Percentiles rank a stretch among this genome's conserved stretches.
These are phyloP conservation scores for Subacronicta megacephala DNA, from an alignment of 2,888 invertebrate species.

Conservation along the genomic window DNA sequence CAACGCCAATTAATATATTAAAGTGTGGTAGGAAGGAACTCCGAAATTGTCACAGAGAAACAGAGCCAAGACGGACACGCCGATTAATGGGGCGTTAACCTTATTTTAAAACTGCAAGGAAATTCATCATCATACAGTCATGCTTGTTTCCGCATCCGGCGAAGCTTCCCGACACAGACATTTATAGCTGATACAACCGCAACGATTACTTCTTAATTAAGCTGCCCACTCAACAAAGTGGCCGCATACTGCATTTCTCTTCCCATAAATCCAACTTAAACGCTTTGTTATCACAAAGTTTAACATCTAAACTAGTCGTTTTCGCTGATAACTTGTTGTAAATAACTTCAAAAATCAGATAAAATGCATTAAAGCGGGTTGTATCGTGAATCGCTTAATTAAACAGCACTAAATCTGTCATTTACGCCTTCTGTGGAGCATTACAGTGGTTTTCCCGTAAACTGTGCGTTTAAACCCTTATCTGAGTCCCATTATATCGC, in stretches of 20 bases:
- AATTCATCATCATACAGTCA: constrained; percentile 10
- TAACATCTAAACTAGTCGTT: constrained; percentile 53
- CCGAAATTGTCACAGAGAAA: too few species aligned
- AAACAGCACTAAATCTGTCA: constrained; percentile 85
- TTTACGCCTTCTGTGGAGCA: constrained; percentile 76
- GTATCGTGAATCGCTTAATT: constrained; percentile 84
- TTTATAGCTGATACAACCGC: constrained; percentile 15
- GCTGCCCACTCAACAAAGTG: constrained; percentile 16
- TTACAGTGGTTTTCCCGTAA: constrained; percentile 76
- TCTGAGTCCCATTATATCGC: constrained; percentile 81
- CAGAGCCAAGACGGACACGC: too few species aligned
- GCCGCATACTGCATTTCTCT: constrained; percentile 16
- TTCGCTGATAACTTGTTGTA: constrained; percentile 63
- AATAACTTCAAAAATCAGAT: constrained; percentile 81
- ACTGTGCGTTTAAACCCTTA: constrained; percentile 78
- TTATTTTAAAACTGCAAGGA: constrained; percentile 5
- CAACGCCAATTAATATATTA: background rate
- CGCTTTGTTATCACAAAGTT: constrained; percentile 50
- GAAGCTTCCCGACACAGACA: constrained; percentile 20
- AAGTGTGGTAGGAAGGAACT: too few species aligned
- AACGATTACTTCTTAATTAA: constrained; percentile 25
- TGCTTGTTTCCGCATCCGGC: constrained; percentile 13
- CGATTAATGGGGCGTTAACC: background rate
- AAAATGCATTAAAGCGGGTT: constrained; percentile 68
- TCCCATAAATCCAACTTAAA: constrained; percentile 46